A percentile compares a stretch with the other conserved stretches of the same genome.
phyloP scores from a whole-genome alignment of 2,888 invertebrate species.

The Melinaea marsaeus region DNA sequence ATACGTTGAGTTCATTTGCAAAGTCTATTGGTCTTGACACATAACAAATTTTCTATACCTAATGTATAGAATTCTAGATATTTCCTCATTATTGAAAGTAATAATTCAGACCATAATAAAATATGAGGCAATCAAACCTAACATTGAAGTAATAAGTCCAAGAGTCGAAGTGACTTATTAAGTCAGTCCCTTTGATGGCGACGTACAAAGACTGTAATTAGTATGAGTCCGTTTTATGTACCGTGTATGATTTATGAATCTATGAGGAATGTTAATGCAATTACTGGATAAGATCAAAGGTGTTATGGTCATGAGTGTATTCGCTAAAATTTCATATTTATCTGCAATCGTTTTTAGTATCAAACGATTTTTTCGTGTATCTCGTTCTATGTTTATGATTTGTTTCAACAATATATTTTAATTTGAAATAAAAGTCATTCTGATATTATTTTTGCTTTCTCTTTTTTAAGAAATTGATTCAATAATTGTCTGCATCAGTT shows the following conservation, averaged over 20 bases:
- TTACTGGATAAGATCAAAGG: conserved; percentile 22
- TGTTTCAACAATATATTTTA: too few relatives aligned
- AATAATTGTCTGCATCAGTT: too few relatives aligned
- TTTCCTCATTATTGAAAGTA: conserved; percentile 1
- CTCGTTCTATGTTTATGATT: too few relatives aligned
- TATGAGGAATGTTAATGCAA: conserved; percentile 23
- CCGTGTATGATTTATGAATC: conserved; percentile 34
- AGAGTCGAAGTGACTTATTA: conserved; percentile 19
- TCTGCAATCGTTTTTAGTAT: conserved; percentile 9
- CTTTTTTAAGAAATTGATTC: too few relatives aligned
- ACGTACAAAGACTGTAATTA: conserved; percentile 35
- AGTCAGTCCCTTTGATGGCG: conserved; percentile 32
- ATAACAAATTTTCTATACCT: background rate
- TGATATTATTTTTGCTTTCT: too few relatives aligned
- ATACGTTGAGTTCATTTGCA: background rate
- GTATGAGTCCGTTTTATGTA: conserved; percentile 28
- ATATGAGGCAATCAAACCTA: conserved; percentile 8
- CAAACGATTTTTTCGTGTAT: too few relatives aligned
- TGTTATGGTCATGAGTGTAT: conserved; percentile 6
- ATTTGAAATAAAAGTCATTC: too few relatives aligned
- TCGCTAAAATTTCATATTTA: conserved; percentile 5
- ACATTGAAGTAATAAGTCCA: conserved; percentile 7
- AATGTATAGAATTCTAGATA: background rate
- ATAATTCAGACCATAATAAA: conserved; percentile 10
- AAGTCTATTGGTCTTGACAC: background rate